phyloP scores from a whole-genome alignment of 1,140 invertebrate species.

The Andricus grossulariae region DNA sequence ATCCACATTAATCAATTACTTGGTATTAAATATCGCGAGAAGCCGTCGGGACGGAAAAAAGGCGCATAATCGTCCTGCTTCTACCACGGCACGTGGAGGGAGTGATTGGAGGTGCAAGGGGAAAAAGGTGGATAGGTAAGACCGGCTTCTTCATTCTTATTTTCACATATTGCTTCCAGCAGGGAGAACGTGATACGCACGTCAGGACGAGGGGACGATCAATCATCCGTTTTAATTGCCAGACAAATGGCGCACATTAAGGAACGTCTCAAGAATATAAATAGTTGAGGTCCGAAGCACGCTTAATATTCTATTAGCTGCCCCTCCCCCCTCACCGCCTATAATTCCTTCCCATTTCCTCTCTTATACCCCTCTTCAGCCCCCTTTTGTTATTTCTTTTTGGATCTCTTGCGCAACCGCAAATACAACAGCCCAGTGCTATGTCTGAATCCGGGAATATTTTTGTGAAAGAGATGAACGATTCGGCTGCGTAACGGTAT shows the following conservation, averaged over 20 bases:
- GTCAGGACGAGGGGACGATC: slow-evolving; percentile 54
- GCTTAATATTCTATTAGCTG: slow-evolving; percentile 63
- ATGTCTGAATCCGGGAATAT: slow-evolving; percentile 52
- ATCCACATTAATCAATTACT: background rate
- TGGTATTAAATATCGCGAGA: slow-evolving; percentile 3
- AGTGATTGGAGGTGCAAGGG: background rate
- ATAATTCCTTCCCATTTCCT: background rate
- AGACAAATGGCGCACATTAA: slow-evolving; percentile 65
- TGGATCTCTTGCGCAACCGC: no score
- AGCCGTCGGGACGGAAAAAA: background rate
- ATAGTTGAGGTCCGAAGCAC: slow-evolving; percentile 42
- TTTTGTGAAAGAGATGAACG: slow-evolving; percentile 62
- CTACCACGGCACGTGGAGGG: background rate
- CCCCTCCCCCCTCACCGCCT: background rate
- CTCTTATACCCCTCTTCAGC: background rate
- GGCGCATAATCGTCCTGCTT: background rate
- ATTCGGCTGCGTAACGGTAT: slow-evolving; percentile 58
- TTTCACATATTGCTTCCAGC: slow-evolving; percentile 44
- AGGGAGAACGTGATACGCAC: slow-evolving; percentile 36
- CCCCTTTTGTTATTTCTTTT: no score
- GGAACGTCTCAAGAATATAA: slow-evolving; percentile 57
- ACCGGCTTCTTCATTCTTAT: slow-evolving; percentile 44
- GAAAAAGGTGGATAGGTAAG: background rate
- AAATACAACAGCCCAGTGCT: background rate
- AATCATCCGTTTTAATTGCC: slow-evolving; percentile 69